Evolutionary conservation across 1,140 invertebrate genomes (phyloP).

Genomic region (Archegozetes longisetosus): DNA sequence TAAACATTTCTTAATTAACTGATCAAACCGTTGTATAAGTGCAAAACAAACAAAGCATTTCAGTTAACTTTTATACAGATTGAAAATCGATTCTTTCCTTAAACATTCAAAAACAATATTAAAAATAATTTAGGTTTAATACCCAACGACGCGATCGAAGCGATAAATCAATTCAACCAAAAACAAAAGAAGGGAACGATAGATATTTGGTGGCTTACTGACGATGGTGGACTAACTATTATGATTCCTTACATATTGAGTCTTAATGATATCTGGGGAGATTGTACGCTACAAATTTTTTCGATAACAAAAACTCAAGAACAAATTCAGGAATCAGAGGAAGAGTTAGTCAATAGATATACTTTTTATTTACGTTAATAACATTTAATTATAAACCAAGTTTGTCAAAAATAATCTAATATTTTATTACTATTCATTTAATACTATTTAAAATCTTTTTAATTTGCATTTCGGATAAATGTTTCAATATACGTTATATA

Average conservation of each 20-base stretch:
- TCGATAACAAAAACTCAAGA: conserved; percentile 58
- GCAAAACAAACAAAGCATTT: no score
- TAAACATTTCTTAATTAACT: no score
- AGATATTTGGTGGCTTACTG: conserved; percentile 48
- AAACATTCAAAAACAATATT: no score
- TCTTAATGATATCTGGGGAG: conserved; percentile 64
- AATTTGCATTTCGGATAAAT: no score
- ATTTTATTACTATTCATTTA: no score
- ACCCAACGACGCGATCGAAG: conserved; percentile 11
- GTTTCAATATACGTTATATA: no score
- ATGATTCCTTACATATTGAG: conserved; percentile 83
- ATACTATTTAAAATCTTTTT: no score
- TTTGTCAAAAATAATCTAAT: conserved; percentile 44
- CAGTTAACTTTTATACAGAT: no score
- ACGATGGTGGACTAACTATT: conserved; percentile 59
- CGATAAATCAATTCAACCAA: conserved; percentile 17
- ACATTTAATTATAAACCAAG: no score
- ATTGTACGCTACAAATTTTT: conserved; percentile 77
- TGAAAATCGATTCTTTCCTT: no score
- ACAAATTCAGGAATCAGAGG: conserved; percentile 35
- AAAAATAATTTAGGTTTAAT: conserved; percentile 2
- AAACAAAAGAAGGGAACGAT: conserved; percentile 37
- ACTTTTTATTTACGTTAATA: conserved; percentile 36
- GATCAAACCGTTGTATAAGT: no score
- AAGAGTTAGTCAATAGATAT: conserved; percentile 22